Conservation (phyloP, 2,113 vertebrate species). For the Gymnogyps californianus region DNA sequence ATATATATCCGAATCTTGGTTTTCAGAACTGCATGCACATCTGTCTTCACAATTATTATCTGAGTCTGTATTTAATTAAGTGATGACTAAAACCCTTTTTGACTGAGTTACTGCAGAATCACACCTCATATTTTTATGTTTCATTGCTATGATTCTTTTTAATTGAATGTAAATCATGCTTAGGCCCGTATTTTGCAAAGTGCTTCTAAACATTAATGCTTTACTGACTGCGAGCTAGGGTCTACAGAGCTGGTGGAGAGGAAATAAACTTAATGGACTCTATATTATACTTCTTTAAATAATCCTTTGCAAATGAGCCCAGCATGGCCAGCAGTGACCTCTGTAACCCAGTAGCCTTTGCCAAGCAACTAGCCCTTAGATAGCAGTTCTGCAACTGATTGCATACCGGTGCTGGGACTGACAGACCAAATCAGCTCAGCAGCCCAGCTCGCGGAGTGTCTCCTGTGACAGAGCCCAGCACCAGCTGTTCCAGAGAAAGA, state of each 20-base stretch:
- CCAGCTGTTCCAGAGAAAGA: constrained; percentile 14
- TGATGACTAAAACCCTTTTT: neutral
- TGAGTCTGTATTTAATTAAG: constrained; percentile 18
- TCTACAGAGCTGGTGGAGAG: neutral
- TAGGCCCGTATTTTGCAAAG: neutral
- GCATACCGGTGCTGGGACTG: neutral
- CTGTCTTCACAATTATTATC: neutral
- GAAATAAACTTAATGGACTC: constrained; percentile 9
- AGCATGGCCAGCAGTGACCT: neutral
- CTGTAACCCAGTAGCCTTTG: neutral
- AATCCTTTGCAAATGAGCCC: neutral
- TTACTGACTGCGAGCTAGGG: neutral
- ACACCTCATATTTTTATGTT: neutral
- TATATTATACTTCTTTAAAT: neutral
- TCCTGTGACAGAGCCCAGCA: neutral
- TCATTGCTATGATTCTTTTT: neutral
- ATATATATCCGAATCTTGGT: neutral
- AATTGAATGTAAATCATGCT: neutral
- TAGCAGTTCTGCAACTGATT: neutral
- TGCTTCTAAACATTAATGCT: neutral
- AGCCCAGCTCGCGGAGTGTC: neutral
- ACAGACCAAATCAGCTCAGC: neutral
- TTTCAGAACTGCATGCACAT: neutral
- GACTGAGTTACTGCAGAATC: constrained; percentile 6
- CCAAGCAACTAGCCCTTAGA: neutral